A percentile compares a stretch with the other conserved stretches of the same genome.
Evolutionary conservation across 2,113 vertebrate genomes (phyloP).

Genomic region (Gnathonemus echidnorhynchus): DNA sequence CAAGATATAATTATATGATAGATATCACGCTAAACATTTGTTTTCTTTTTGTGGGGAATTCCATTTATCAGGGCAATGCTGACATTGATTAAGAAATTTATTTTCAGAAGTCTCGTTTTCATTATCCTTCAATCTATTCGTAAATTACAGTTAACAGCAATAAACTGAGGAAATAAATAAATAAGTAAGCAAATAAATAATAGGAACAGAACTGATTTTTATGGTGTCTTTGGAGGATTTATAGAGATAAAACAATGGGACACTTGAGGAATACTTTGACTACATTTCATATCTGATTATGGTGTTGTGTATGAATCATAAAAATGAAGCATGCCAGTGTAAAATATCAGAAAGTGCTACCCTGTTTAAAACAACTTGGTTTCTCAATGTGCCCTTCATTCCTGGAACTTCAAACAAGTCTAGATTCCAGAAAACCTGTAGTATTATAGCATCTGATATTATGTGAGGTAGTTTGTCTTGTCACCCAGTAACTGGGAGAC

Average conservation of each 20-base stretch:
- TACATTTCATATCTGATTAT: neutral
- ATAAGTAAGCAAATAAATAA: neutral
- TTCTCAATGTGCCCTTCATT: neutral
- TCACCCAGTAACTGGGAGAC: neutral
- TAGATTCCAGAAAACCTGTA: neutral
- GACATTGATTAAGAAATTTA: neutral
- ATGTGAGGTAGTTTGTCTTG: neutral
- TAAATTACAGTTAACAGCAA: neutral
- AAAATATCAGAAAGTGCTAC: neutral
- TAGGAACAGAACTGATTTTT: neutral
- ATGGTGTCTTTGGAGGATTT: neutral
- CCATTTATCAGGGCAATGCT: neutral
- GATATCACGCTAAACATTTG: slow-evolving; percentile 1
- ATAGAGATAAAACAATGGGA: neutral
- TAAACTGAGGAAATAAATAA: neutral
- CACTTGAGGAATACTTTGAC: neutral
- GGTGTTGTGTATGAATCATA: no score
- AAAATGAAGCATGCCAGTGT: neutral
- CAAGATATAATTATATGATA: neutral
- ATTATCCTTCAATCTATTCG: slow-evolving; percentile 1
- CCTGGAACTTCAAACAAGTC: neutral
- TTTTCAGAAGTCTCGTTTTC: neutral
- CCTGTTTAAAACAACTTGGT: neutral
- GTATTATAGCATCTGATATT: neutral
- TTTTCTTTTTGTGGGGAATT: neutral